Evolutionary conservation across 2,888 invertebrate species (phyloP).

Genomic region (Frankliniella fusca): DNA sequence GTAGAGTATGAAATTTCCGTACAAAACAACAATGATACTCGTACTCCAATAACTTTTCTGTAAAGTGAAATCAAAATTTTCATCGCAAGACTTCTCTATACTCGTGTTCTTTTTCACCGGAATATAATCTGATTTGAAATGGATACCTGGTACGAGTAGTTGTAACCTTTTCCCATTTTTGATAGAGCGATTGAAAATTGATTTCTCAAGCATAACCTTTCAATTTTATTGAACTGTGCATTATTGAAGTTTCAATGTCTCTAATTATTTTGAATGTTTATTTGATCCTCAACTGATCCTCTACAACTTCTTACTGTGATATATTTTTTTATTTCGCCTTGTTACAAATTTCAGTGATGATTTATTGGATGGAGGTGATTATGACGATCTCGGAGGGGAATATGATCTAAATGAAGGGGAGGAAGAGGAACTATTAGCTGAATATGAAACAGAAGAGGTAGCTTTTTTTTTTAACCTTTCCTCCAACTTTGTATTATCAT

Average conservation of each 20-base stretch:
- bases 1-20: too few species aligned
- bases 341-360: not conserved
- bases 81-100: not conserved
- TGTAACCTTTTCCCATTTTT: not conserved
- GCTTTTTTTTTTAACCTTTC: not conserved
- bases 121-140: not conserved
- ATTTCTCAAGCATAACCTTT: not conserved
- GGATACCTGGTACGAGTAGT: not conserved
- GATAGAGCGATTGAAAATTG: not conserved
- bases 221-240: not conserved
- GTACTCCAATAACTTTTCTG: too few species aligned
- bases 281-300: too few species aligned
- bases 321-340: not conserved
- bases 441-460: not conserved
- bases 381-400: not conserved
- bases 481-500: not conserved
- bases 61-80: not conserved
- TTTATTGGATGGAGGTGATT: not conserved
- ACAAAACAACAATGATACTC: too few species aligned
- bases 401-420: slow-evolving; percentile 6
- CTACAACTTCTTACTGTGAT: too few species aligned
- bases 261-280: too few species aligned
- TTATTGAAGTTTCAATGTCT: not conserved
- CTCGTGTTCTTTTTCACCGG: not conserved
- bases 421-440: not conserved